Conservation (phyloP, 2,888 invertebrate genomes). For the Elegia similella region DNA sequence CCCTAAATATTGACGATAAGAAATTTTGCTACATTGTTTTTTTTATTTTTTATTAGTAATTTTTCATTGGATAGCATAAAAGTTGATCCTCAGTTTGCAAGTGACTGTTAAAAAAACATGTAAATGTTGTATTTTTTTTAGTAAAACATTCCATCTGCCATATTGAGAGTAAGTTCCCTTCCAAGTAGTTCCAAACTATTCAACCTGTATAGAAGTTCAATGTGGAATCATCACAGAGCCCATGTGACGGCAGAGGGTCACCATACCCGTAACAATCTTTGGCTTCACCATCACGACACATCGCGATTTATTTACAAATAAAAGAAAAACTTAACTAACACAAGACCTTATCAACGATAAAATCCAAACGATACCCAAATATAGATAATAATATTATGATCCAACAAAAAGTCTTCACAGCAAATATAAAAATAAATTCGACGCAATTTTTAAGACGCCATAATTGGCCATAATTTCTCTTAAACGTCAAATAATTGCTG, state of each 20-base stretch:
- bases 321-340: slow-evolving; percentile 48
- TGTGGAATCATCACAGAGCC: slow-evolving; percentile 53
- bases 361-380: slow-evolving; percentile 53
- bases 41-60: no score
- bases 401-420: slow-evolving; percentile 38
- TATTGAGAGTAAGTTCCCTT: no score
- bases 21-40: no score
- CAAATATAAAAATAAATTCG: slow-evolving; percentile 1
- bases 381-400: slow-evolving; percentile 48
- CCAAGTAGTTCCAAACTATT: no score
- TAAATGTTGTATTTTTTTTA: no score
- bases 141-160: no score
- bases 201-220: slow-evolving; percentile 31
- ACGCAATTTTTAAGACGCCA: not conserved
- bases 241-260: slow-evolving; percentile 81
- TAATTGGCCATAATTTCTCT: not conserved
- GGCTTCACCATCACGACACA: slow-evolving; percentile 81
- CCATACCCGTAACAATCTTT: slow-evolving; percentile 82
- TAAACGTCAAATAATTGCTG: not conserved
- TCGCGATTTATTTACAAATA: slow-evolving; percentile 73
- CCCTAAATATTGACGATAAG: no score
- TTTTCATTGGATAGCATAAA: no score
- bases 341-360: slow-evolving; percentile 43
- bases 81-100: no score
- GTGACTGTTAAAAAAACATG: no score